Percentiles rank a stretch among this genome's conserved stretches.
phyloP scores from a whole-genome alignment of 1,140 invertebrate species.

The Paramacrobiotus metropolitanus region DNA sequence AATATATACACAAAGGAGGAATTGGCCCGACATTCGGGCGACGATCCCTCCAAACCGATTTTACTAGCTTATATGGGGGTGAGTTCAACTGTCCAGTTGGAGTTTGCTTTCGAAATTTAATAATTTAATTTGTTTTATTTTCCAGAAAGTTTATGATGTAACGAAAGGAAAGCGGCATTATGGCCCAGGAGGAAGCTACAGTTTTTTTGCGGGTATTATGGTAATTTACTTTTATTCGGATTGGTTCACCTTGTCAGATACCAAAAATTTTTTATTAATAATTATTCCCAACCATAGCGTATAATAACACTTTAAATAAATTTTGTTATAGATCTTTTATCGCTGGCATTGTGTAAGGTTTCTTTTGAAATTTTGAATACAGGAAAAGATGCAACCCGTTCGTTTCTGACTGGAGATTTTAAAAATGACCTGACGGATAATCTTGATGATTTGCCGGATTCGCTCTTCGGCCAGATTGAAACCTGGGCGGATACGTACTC shows the following conservation, averaged over 20 bases:
- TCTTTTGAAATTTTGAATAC: background rate
- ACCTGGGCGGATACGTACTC: background rate
- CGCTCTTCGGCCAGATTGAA: background rate
- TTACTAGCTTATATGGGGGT: constrained; percentile 1
- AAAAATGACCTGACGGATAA: background rate
- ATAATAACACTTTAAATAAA: background rate
- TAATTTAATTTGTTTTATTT: background rate
- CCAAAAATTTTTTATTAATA: background rate
- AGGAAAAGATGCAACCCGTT: constrained; percentile 1
- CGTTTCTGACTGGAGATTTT: background rate
- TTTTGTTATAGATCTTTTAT: background rate
- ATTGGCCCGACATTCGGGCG: background rate
- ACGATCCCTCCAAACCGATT: background rate
- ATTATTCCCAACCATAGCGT: background rate
- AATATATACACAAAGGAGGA: background rate
- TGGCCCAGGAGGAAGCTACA: background rate
- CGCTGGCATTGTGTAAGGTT: background rate
- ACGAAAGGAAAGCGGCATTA: background rate
- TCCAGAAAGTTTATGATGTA: constrained; percentile 1
- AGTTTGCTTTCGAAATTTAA: background rate
- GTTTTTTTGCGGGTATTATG: background rate
- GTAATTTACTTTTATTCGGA: background rate
- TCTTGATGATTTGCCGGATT: background rate
- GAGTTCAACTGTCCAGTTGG: background rate
- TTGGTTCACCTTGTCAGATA: background rate